Percentiles rank a stretch among this genome's conserved stretches.
phyloP scores from a whole-genome alignment of 2,797 vertebrate species.

The Leuciscus waleckii region DNA sequence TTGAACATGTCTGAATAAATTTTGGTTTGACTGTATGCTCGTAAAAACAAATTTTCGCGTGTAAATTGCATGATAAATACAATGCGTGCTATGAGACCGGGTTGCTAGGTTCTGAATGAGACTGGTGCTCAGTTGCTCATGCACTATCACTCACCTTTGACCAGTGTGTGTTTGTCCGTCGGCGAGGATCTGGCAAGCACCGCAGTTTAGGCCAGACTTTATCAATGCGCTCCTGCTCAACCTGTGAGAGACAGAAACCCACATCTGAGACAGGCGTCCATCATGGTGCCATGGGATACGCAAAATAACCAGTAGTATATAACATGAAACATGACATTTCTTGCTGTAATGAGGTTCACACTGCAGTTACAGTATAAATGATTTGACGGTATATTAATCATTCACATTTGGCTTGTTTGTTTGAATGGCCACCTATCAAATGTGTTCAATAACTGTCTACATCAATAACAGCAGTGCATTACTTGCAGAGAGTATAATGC shows the following conservation, averaged over 20 bases:
- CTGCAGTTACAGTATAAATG: background rate
- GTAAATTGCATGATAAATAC: too few relatives aligned
- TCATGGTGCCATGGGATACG: background rate
- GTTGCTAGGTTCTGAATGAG: background rate
- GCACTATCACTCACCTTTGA: constrained; percentile 79
- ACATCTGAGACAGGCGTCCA: background rate
- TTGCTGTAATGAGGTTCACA: background rate
- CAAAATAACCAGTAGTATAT: too few relatives aligned
- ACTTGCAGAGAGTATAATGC: background rate
- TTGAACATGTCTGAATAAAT: too few relatives aligned
- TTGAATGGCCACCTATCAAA: background rate
- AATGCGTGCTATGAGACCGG: too few relatives aligned
- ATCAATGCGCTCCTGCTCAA: constrained; percentile 90
- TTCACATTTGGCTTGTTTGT: background rate
- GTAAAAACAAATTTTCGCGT: too few relatives aligned
- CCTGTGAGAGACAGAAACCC: constrained; percentile 61
- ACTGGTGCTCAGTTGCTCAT: too few relatives aligned
- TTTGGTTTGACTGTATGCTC: too few relatives aligned
- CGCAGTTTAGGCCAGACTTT: constrained; percentile 90
- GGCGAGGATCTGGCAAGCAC: constrained; percentile 85
- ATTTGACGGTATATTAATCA: background rate
- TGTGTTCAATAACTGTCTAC: constrained; percentile 2
- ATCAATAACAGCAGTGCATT: constrained; percentile 8
- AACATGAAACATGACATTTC: background rate
- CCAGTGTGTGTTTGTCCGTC: constrained; percentile 88